Conservation (phyloP, 2,113 vertebrate species). For the Gallinago media region DNA sequence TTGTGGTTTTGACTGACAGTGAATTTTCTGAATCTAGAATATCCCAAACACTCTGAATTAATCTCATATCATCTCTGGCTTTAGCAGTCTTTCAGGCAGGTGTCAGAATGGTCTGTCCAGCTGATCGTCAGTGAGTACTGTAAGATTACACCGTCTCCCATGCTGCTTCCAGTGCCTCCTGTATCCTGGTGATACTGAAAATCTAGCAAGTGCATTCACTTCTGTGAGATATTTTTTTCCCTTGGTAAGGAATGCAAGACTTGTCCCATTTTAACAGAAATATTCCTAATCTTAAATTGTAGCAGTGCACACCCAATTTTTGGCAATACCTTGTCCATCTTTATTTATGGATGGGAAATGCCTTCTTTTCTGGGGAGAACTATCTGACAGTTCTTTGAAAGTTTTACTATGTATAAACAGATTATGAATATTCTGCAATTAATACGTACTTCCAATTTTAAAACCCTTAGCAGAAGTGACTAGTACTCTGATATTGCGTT, state of each 20-base stretch:
- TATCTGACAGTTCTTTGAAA: neutral
- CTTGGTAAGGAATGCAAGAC: neutral
- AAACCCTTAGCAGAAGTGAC: neutral
- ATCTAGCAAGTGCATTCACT: neutral
- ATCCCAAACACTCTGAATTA: neutral
- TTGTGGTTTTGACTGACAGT: neutral
- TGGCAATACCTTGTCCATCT: neutral
- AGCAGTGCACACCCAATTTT: neutral
- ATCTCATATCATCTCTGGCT: neutral
- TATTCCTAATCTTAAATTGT: neutral
- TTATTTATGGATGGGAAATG: neutral
- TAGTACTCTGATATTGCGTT: neutral
- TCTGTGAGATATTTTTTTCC: neutral
- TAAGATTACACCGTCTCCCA: neutral
- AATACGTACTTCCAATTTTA: conserved; percentile 15
- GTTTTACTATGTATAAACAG: neutral
- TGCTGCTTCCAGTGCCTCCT: neutral
- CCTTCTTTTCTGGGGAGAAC: neutral
- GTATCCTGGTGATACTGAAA: neutral
- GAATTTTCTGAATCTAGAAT: neutral
- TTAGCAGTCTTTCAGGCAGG: neutral
- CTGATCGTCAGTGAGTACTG: neutral
- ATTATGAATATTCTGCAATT: conserved; percentile 9
- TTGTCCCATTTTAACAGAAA: neutral
- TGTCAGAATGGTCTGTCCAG: neutral